Evolutionary conservation across 2,113 vertebrate species (phyloP).

Genomic region (Columba janthina): DNA sequence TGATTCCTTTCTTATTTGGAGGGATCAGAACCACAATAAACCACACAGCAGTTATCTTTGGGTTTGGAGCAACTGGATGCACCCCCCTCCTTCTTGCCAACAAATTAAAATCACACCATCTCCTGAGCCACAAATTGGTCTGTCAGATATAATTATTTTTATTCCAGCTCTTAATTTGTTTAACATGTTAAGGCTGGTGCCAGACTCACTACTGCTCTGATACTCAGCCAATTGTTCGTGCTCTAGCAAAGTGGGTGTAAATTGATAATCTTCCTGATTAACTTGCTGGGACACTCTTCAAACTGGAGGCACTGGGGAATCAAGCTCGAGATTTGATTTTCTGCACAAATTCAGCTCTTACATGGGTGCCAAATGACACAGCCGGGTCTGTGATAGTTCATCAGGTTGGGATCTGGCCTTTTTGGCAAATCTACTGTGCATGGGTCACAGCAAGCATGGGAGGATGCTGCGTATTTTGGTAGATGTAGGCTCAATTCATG

Average conservation of each 20-base stretch:
- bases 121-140: background rate
- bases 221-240: conserved; percentile 11
- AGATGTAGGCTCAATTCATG: background rate
- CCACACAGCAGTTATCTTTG: conserved; percentile 3
- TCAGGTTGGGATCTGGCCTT: background rate
- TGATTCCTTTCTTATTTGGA: conserved; percentile 12
- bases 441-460: background rate
- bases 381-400: background rate
- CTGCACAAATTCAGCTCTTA: background rate
- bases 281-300: conserved; percentile 18
- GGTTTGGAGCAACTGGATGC: background rate
- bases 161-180: conserved; percentile 43
- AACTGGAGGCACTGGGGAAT: background rate
- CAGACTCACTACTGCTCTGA: background rate
- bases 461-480: background rate
- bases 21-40: background rate
- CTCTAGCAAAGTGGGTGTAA: conserved; percentile 36
- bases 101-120: background rate
- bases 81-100: background rate
- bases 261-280: conserved; percentile 23
- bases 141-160: conserved; percentile 46
- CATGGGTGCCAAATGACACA: background rate
- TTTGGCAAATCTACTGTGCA: background rate
- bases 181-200: conserved; percentile 5
- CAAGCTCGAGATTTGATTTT: background rate